These are phyloP conservation scores for Neotoxoptera formosana DNA, from an alignment of 1,140 invertebrate genomes.

Conservation along the genomic window DNA sequence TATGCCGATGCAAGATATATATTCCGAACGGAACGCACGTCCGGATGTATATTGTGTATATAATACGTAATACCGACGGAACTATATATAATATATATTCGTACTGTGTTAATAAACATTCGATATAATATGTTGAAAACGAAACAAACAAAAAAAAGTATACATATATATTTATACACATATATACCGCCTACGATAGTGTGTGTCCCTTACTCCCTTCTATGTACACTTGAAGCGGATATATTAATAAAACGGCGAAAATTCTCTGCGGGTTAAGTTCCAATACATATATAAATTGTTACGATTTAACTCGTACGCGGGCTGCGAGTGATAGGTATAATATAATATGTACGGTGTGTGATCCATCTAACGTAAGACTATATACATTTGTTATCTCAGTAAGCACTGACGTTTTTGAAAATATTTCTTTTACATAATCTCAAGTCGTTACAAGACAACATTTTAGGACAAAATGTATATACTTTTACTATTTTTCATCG, in stretches of 20 bases:
- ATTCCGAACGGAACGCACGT: conserved; percentile 40
- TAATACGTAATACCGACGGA: background rate
- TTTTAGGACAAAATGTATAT: too few species aligned
- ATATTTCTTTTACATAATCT: too few species aligned
- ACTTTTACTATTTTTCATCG: background rate
- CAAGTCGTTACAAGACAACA: too few species aligned
- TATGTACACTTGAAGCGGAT: background rate
- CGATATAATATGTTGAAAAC: background rate
- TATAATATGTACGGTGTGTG: background rate
- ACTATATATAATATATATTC: background rate
- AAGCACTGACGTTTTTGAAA: background rate
- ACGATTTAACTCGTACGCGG: background rate
- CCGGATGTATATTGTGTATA: background rate
- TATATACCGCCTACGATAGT: background rate
- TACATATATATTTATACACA: background rate
- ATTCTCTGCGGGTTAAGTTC: background rate
- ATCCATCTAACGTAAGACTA: background rate
- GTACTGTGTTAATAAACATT: background rate
- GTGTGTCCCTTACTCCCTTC: background rate
- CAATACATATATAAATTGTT: background rate
- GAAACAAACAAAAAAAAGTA: background rate
- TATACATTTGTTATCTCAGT: background rate
- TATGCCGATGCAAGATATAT: background rate
- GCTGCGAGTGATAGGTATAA: background rate
- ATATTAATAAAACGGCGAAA: background rate